Percentiles rank a stretch among this genome's conserved stretches.
These are phyloP conservation scores for Drosophila lutescens DNA, from an alignment of 2,888 invertebrate genomes.

Conservation along the genomic window DNA sequence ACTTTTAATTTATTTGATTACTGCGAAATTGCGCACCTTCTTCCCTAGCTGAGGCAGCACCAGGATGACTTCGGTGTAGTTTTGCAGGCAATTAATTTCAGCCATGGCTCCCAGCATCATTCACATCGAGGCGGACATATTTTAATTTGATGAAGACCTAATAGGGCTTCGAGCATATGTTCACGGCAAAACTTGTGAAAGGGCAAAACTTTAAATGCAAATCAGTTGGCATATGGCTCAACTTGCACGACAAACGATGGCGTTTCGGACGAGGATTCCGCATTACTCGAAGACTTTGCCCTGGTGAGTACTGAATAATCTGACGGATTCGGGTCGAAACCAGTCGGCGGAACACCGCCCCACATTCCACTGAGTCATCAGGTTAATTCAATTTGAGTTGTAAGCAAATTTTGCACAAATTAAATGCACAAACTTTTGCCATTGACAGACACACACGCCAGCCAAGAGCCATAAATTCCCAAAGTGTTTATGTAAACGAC, in stretches of 20 bases:
- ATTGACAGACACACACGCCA: constrained; percentile 58
- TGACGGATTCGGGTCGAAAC: constrained; percentile 7
- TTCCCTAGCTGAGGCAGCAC: constrained; percentile 19
- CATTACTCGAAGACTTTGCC: constrained; percentile 4
- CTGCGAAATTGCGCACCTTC: constrained; percentile 59
- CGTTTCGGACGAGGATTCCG: constrained; percentile 23
- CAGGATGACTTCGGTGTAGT: constrained; percentile 47
- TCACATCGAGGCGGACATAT: constrained; percentile 64
- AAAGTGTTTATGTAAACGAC: constrained; percentile 73
- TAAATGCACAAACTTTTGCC: constrained; percentile 72
- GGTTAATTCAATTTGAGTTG: constrained; percentile 74
- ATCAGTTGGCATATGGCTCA: constrained; percentile 43
- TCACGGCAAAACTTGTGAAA: constrained; percentile 47
- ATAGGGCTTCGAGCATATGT: constrained; percentile 65
- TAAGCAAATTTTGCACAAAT: constrained; percentile 73
- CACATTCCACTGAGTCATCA: constrained; percentile 59
- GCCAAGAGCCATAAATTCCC: constrained; percentile 65
- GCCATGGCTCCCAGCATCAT: constrained; percentile 56
- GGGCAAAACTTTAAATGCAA: constrained; percentile 54
- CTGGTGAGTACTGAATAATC: not conserved
- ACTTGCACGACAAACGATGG: constrained; percentile 24
- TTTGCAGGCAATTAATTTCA: constrained; percentile 72
- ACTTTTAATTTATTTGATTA: constrained; percentile 69
- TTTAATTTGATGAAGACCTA: constrained; percentile 74
- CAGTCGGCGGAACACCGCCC: constrained; percentile 20